Base-by-base conservation (phyloP, 37 sponge, comb jelly and placozoan genomes). In the Agelas oroides region DNA sequence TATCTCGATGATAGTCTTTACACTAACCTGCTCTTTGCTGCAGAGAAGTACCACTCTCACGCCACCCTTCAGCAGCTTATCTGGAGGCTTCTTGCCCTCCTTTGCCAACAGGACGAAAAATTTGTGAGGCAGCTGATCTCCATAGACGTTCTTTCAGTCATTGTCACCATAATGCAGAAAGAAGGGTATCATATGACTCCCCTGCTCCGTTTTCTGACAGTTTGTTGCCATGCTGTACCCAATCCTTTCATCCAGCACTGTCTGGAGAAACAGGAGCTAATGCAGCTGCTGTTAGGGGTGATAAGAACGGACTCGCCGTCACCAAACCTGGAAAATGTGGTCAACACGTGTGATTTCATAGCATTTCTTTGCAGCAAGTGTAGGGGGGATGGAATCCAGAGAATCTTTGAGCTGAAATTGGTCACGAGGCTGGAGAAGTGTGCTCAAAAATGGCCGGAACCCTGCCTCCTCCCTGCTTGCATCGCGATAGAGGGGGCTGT, bases 1-100 rank as follows among this genome's bases (percentile, higher is more conserved):
- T 71, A 53, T 39, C 55, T 84, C 31, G 59, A 56, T 11, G 85
- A 89, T 32, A 63, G 64, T 64, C 5, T 40, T 20, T 77, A 79
- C 40, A 20, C 62, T 0, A 0, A 58, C 28, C 56, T 89, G 20
- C 73, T 89, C 31, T 61, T 65, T 72, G 84, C 90, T 1, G 85
- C 85, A 55, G 71, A 76, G 36, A 73, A 82, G 65, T 76, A 84
- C 41, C 17, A 55, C 73, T 69, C 71, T 2, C 25, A 59, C 64
- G 19, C 31, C 14, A 36, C 53, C 38, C 20, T 86, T 1, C 91
- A 91, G 67, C 33, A 39, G 0, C 41, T 77, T 1, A 80, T 86
- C 56, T 91, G 91, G 91, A 23, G 40, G 34, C 36, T 90, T 17
- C 53, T 90, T 19, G 23, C 36, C 0, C 65, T 76, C 12, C 36